phyloP scores from a whole-genome alignment of 2,888 invertebrate genomes.

The Brassicogethes aeneus region DNA sequence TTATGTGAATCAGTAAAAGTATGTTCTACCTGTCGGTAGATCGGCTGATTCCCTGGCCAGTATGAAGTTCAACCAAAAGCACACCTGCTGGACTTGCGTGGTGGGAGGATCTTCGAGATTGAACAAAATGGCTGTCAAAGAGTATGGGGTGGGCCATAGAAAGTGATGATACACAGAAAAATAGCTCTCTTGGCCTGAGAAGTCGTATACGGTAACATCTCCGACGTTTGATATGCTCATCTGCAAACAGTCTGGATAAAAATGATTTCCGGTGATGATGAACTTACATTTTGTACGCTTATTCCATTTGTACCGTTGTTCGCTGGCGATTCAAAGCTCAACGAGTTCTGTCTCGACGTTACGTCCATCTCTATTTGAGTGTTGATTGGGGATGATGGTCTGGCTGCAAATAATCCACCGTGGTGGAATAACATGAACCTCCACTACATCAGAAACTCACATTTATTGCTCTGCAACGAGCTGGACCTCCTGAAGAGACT shows the following conservation, averaged over 20 bases:
- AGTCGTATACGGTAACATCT: slow-evolving; percentile 63
- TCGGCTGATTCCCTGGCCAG: slow-evolving; percentile 47
- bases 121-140: slow-evolving; percentile 51
- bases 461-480: slow-evolving; percentile 40
- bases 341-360: slow-evolving; percentile 49
- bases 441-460: slow-evolving; percentile 26
- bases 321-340: slow-evolving; percentile 47
- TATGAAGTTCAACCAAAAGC: slow-evolving; percentile 69
- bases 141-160: slow-evolving; percentile 45
- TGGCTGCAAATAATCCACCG: slow-evolving; percentile 38
- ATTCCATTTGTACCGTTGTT: slow-evolving; percentile 54
- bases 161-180: slow-evolving; percentile 64
- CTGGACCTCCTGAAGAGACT: slow-evolving; percentile 55
- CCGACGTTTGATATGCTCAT: slow-evolving; percentile 48
- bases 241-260: slow-evolving; percentile 36
- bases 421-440: no score
- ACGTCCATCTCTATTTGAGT: slow-evolving; percentile 51
- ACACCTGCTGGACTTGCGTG: slow-evolving; percentile 57
- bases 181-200: slow-evolving; percentile 68
- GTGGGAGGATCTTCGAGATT: slow-evolving; percentile 56
- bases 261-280: no score
- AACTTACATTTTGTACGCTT: slow-evolving; percentile 49
- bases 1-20: background rate
- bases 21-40: slow-evolving; percentile 42
- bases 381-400: slow-evolving; percentile 42